phyloP scores from a whole-genome alignment of 2,888 invertebrate genomes.

The Phlogophora meticulosa region DNA sequence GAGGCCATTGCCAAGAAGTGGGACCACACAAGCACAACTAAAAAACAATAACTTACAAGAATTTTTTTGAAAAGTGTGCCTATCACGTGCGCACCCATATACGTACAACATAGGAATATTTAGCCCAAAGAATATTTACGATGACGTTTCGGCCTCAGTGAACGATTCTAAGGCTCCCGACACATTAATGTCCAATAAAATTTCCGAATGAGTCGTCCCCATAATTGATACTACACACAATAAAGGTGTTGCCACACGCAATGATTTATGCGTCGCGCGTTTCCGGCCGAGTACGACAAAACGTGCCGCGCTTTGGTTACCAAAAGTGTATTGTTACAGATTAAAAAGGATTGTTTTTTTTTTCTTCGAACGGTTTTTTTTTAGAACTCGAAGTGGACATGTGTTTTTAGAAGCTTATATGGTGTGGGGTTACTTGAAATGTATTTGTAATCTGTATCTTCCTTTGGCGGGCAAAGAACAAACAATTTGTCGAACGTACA shows the following conservation, averaged over 20 bases:
- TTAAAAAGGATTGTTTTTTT: slow-evolving; percentile 39
- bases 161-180: slow-evolving; percentile 42
- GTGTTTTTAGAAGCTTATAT: slow-evolving; percentile 34
- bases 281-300: slow-evolving; percentile 61
- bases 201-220: slow-evolving; percentile 51
- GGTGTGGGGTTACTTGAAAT: slow-evolving; percentile 21
- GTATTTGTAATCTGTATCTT: slow-evolving; percentile 19
- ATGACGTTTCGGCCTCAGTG: slow-evolving; percentile 31
- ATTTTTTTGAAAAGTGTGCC: not conserved
- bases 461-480: not conserved
- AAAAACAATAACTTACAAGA: too few species aligned
- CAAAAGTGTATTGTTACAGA: slow-evolving; percentile 59
- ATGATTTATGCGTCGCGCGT: slow-evolving; percentile 62
- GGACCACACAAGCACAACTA: too few species aligned
- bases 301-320: slow-evolving; percentile 52
- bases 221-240: slow-evolving; percentile 64
- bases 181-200: slow-evolving; percentile 63
- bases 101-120: not conserved
- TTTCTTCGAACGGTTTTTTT: slow-evolving; percentile 27
- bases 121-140: slow-evolving; percentile 37
- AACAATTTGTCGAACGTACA: not conserved
- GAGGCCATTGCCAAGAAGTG: too few species aligned
- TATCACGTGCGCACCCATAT: slow-evolving; percentile 6
- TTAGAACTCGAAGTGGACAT: slow-evolving; percentile 26
- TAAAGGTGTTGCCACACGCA: slow-evolving; percentile 65